Conservation (phyloP, 2,113 vertebrate species). For the Chiloscyllium plagiosum region DNA sequence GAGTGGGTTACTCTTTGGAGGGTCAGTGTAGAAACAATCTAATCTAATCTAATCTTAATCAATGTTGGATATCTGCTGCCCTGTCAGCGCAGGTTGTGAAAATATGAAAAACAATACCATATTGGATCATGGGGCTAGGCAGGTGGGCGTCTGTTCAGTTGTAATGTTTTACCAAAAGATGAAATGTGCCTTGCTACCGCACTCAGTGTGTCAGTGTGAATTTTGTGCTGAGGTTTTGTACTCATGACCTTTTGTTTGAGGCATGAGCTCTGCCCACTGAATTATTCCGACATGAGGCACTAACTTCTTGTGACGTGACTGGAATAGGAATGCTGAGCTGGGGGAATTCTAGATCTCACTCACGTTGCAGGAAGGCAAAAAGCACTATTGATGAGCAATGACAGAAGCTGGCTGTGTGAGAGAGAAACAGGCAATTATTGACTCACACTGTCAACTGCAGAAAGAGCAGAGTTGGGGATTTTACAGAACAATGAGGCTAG, state of each 20-base stretch:
- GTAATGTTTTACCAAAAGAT: neutral
- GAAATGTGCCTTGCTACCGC: too few relatives aligned
- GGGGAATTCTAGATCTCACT: neutral
- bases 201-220: too few relatives aligned
- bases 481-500: neutral
- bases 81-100: neutral
- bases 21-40: too few relatives aligned
- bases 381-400: neutral
- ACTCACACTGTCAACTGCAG: neutral
- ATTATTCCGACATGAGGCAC: neutral
- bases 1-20: too few relatives aligned
- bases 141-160: neutral
- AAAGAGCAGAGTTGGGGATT: neutral
- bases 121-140: neutral
- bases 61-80: too few relatives aligned
- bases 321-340: neutral
- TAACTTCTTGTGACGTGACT: neutral
- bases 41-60: too few relatives aligned
- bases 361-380: neutral
- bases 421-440: neutral
- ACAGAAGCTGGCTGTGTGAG: neutral
- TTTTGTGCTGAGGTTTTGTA: too few relatives aligned
- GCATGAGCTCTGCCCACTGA: too few relatives aligned
- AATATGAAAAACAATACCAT: neutral
- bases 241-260: too few relatives aligned